These are phyloP conservation scores for Penelope pileata DNA, from an alignment of 2,113 vertebrate species.

Conservation along the genomic window DNA sequence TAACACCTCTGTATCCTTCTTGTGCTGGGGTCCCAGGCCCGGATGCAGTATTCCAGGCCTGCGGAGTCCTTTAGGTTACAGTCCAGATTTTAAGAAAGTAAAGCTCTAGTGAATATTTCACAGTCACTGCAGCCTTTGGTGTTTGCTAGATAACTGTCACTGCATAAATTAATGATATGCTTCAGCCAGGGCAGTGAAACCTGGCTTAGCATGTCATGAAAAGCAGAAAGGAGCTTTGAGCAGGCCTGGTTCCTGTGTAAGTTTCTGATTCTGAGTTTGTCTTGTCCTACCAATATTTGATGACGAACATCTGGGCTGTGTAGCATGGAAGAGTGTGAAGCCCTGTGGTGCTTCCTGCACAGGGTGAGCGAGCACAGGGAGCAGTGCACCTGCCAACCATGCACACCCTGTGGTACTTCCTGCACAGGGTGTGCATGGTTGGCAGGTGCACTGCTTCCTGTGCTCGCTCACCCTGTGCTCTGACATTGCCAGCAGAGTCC, in stretches of 20 bases:
- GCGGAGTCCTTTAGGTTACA: neutral
- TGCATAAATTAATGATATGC: neutral
- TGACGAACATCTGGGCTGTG: neutral
- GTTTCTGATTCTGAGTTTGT: neutral
- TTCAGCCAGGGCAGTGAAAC: neutral
- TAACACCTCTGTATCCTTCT: no score
- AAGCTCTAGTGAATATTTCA: neutral
- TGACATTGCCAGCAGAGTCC: neutral
- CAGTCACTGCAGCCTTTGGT: neutral
- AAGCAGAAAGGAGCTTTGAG: neutral
- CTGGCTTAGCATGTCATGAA: fast-evolving
- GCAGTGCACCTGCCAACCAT: no score
- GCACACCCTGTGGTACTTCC: neutral
- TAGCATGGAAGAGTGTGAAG: neutral
- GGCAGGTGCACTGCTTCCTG: fast-evolving
- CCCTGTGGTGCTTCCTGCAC: neutral
- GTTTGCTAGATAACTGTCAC: neutral
- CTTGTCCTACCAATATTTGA: neutral
- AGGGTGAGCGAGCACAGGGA: no score
- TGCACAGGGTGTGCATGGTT: fast-evolving
- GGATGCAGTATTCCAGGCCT: no score
- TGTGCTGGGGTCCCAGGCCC: no score
- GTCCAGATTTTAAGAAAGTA: neutral
- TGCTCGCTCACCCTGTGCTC: fast-evolving
- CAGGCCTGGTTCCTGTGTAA: neutral